Evolutionary conservation across 1,140 invertebrate species (phyloP), one percentile per base, ranked within the genome.

Genomic region (Macrocentrus cingulum): DNA sequence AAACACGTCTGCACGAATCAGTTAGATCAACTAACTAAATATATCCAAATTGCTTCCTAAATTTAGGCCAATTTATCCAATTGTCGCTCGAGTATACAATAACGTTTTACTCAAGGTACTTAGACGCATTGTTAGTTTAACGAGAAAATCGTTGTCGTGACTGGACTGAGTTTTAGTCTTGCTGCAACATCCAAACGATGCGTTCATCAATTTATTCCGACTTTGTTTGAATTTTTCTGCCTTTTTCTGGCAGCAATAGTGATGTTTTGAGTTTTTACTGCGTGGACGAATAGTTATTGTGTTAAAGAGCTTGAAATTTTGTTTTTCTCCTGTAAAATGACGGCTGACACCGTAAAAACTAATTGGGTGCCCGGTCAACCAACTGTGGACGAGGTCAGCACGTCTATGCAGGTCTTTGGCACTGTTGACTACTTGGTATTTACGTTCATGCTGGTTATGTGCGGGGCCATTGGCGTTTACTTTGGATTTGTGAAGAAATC

Each of bases 401-500:
- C 75, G 45, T 82, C 82, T 1, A 80, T 88, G 66, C 85, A 88
- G 67, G 82, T 81, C 57, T 89, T 91, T 62, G 83, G 84, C 49
- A 80, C 78, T 74, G 72, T 75, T 36, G 90, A 92, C 73, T 92
- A 91, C 69, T 56, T 81, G 0, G 83, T 91, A 16, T 92, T 92
- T 69, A 77, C 83, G 8, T 57, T 81, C 0, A 91, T 92, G 90
- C 71, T 93, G 39, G 61, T 83, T 2, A 79, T 86, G 8, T 92
- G 90, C 59, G 83, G 45, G 18, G 55, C 11, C 0, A 57, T 57
- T 41, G 55, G 55, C 25, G 23, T 57, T 50, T 57, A 50, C n/a
- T 92, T 91, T 70, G 91, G 88, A 4, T 88, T 90, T 55, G 80
- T 85, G 23, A 87, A 87, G 46, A 84, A 87, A 39, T 85, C 87